A percentile compares a stretch with the other conserved stretches of the same genome.
Conservation (phyloP, 2,888 invertebrate genomes). For the Trissoscelio sp. region DNA sequence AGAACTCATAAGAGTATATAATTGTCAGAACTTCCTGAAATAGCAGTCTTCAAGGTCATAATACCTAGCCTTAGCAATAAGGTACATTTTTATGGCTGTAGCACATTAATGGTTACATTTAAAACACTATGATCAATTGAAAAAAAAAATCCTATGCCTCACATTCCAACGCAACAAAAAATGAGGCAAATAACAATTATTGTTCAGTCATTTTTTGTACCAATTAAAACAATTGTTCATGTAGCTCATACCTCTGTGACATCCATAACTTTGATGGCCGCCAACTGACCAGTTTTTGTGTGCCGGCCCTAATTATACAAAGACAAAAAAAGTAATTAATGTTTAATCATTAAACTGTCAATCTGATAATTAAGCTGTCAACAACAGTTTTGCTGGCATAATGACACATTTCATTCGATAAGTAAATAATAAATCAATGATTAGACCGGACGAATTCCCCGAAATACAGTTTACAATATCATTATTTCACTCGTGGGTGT, state of each 20-base stretch:
- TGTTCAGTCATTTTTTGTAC: not conserved
- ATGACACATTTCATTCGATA: conserved; percentile 9
- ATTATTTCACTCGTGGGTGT: conserved; percentile 20
- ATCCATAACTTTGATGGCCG: conserved; percentile 99
- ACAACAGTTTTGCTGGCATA: not conserved
- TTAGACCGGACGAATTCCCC: conserved; percentile 29
- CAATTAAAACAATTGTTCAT: conserved; percentile 9
- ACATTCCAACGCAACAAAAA: too few relatives aligned
- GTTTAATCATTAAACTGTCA: conserved; percentile 3
- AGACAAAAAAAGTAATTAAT: conserved; percentile 31
- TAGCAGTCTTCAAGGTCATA: conserved; percentile 62
- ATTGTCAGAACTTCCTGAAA: conserved; percentile 64
- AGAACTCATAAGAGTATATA: conserved; percentile 58
- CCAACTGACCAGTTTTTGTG: conserved; percentile 99
- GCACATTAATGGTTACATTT: conserved; percentile 36
- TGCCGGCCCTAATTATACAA: conserved; percentile 92
- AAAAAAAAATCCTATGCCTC: too few relatives aligned
- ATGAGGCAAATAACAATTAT: not conserved
- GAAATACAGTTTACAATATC: conserved; percentile 16
- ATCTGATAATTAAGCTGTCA: not conserved
- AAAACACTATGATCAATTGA: conserved; percentile 31
- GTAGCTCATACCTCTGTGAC: conserved; percentile 91
- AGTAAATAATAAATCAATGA: conserved; percentile 38
- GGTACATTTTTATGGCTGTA: conserved; percentile 54
- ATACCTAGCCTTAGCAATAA: conserved; percentile 46